Base-by-base conservation (phyloP, 2,113 vertebrate species). In the Falcunculus frontatus region DNA sequence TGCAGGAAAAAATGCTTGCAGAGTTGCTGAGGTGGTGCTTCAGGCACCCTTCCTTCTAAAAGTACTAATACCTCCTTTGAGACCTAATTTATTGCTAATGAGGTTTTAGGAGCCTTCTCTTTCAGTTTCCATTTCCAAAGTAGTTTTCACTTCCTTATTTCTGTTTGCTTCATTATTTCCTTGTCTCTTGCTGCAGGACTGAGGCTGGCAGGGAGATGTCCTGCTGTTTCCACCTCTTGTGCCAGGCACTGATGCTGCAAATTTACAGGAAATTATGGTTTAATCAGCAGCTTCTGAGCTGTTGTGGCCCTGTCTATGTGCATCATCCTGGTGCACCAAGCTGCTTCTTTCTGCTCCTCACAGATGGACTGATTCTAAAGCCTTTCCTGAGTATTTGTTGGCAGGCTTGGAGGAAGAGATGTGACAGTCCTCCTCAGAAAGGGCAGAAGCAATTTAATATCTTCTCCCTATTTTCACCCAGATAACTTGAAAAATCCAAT, bases 211-310 rank as follows among this genome's bases (percentile, higher is more conserved):
- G 80, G 53, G 87, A n/a, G 46, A 22, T 79, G 33, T 30, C 74
- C 65, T 85, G 74, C 68, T 91, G 68, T 64, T 91, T 87, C 78
- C 37, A 56, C 52, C 25, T 95, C 70, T 72, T 87, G 65, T 84
- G 87, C 78, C 90, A 94, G 78, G 49, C 62, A 75, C 35, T 68
- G 64, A 37, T 84, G 64, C 69, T 84, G 74, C 74, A 87, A 49
- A 89, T 94, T 67, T 52, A 56, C 33, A 79, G 74, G 74, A 93
- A 89, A 46, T 89, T 55, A 27, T 13, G 16, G 32, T 75, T 89
- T 89, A 87, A 89, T 93, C 77, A 84, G 74, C 84, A 91, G 47
- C 49, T 67, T 72, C 77, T 89, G 87, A 95, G 77, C 87, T 91
- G 84, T 2, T 93, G 52, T 87, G 59, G 74, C 70, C 52, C 23